phyloP scores from a whole-genome alignment of 2,888 invertebrate species.

The Synanthedon formicaeformis region DNA sequence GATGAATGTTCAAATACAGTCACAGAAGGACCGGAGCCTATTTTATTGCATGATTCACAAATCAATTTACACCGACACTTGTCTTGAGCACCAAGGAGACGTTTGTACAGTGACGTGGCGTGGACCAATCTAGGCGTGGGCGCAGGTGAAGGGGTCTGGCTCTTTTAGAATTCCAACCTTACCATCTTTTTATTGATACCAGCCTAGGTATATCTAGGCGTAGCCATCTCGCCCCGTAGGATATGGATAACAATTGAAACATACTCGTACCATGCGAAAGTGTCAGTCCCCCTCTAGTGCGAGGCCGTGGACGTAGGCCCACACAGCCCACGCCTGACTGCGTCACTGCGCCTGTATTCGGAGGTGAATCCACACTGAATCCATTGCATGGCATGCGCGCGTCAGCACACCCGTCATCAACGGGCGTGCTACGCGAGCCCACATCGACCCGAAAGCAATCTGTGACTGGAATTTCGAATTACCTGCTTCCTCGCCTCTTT shows the following conservation, averaged over 20 bases:
- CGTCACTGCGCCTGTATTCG: constrained; percentile 42
- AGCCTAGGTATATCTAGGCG: too few species aligned
- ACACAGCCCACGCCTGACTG: too few species aligned
- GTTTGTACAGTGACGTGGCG: too few species aligned
- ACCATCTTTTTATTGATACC: too few species aligned
- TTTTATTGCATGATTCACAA: constrained; percentile 9
- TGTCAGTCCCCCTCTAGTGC: too few species aligned
- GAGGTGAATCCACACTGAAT: constrained; percentile 16
- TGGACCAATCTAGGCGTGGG: too few species aligned
- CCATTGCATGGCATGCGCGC: background rate
- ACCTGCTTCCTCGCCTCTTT: constrained; percentile 61
- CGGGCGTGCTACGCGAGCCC: background rate
- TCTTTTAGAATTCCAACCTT: too few species aligned
- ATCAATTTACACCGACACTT: constrained; percentile 26
- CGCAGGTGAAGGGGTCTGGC: too few species aligned
- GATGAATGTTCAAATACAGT: constrained; percentile 47
- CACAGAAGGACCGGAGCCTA: constrained; percentile 32
- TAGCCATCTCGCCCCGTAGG: too few species aligned
- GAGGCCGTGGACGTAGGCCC: too few species aligned
- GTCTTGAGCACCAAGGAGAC: constrained; percentile 3
- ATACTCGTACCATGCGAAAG: too few species aligned
- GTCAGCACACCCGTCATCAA: background rate
- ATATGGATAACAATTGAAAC: too few species aligned
- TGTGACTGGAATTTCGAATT: constrained; percentile 64
- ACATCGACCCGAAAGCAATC: constrained; percentile 12